These are phyloP conservation scores for Sminthurinus aureus DNA, from an alignment of 2,888 invertebrate genomes.

Conservation along the genomic window DNA sequence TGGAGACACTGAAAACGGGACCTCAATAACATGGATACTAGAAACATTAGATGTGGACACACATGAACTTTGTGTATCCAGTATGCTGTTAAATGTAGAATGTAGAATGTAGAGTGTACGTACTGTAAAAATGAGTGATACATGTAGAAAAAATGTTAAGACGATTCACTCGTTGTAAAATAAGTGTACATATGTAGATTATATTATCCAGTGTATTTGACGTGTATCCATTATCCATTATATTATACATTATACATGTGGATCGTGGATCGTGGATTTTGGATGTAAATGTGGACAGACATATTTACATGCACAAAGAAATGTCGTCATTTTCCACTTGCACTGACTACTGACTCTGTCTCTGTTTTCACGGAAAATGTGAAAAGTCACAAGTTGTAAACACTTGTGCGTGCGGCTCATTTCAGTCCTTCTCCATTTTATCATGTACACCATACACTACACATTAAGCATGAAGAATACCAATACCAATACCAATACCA, in stretches of 20 bases:
- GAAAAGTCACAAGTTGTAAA: constrained; percentile 39
- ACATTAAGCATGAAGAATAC: not conserved
- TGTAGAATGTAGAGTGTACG: too few species aligned
- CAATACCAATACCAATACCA: not conserved
- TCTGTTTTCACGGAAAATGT: constrained; percentile 15
- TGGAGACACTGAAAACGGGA: not conserved
- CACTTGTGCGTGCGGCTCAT: constrained; percentile 37
- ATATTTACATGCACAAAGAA: not conserved
- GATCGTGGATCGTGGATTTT: too few species aligned
- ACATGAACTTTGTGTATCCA: too few species aligned
- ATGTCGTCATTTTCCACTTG: not conserved
- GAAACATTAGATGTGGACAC: too few species aligned
- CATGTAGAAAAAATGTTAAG: too few species aligned
- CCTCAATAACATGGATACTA: not conserved
- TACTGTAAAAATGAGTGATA: too few species aligned
- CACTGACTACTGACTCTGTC: not conserved
- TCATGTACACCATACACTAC: too few species aligned
- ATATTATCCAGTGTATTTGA: not conserved
- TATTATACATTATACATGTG: too few species aligned
- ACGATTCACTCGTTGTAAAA: not conserved
- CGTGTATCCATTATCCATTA: too few species aligned
- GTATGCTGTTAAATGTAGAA: too few species aligned
- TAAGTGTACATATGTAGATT: not conserved
- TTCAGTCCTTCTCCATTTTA: constrained; percentile 1
- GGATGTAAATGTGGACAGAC: not conserved